Evolutionary conservation across 1,140 invertebrate species (phyloP).

Genomic region (Nephila pilipes): DNA sequence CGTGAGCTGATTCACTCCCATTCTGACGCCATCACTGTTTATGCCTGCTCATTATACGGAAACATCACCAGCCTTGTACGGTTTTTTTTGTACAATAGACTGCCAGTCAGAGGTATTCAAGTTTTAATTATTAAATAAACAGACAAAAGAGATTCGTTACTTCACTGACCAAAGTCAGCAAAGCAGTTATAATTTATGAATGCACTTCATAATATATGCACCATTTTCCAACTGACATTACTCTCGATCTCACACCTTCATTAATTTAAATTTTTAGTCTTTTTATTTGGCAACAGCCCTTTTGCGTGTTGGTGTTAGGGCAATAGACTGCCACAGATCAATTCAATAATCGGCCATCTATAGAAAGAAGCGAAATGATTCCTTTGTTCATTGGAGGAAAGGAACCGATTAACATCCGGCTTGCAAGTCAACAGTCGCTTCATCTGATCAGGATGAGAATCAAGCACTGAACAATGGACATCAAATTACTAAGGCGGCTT

Average conservation of each 20-base stretch:
- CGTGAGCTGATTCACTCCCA: no score
- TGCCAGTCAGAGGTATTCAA: no score
- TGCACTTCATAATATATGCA: no score
- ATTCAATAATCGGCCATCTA: neutral
- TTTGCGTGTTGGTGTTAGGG: neutral
- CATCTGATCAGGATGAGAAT: conserved; percentile 6
- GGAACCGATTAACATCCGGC: conserved; percentile 67
- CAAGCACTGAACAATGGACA: conserved; percentile 54
- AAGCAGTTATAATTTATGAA: no score
- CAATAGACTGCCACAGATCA: neutral
- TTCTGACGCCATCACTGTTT: no score
- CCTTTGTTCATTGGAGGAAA: conserved; percentile 31
- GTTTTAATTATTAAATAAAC: no score
- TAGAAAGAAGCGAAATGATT: conserved; percentile 15
- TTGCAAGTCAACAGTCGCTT: conserved; percentile 51
- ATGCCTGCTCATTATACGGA: no score
- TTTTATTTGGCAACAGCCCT: neutral
- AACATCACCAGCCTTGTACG: no score
- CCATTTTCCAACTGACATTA: no score
- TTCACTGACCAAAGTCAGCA: no score
- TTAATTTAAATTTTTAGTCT: neutral
- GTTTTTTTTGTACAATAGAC: no score
- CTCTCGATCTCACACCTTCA: neutral
- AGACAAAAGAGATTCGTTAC: no score
- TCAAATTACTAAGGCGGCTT: conserved; percentile 48